Conservation (phyloP, 2,113 vertebrate genomes). For the Hydrochoerus hydrochaeris region DNA sequence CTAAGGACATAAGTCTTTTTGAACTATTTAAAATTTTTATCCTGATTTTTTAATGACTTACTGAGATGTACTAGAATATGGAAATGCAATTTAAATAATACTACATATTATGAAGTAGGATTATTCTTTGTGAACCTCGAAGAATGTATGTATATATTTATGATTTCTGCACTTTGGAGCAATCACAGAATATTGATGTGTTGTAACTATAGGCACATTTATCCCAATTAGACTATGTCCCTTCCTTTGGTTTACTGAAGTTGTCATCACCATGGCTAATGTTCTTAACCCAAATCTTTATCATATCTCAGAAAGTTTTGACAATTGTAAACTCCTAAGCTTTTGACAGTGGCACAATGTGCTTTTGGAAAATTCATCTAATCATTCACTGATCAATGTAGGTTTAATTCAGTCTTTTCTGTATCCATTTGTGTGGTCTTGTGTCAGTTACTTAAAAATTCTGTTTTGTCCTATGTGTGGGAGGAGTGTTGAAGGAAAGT, state of each 20-base stretch:
- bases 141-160: accelerated
- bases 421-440: neutral
- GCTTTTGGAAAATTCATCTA: neutral
- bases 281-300: neutral
- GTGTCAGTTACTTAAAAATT: neutral
- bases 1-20: neutral
- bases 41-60: neutral
- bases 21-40: neutral
- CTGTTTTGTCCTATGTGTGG: neutral
- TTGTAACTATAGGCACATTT: accelerated
- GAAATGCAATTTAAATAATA: neutral
- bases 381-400: neutral
- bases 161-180: neutral
- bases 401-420: neutral
- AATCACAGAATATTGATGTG: accelerated
- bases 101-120: neutral
- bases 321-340: neutral
- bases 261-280: neutral
- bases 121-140: neutral
- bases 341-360: neutral
- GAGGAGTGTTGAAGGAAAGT: neutral
- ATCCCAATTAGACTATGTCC: neutral
- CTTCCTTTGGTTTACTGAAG: accelerated
- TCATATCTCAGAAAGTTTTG: neutral
- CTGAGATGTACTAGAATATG: neutral